Conservation (phyloP, 2,113 vertebrate genomes). For the Syngnathoides biaculeatus region DNA sequence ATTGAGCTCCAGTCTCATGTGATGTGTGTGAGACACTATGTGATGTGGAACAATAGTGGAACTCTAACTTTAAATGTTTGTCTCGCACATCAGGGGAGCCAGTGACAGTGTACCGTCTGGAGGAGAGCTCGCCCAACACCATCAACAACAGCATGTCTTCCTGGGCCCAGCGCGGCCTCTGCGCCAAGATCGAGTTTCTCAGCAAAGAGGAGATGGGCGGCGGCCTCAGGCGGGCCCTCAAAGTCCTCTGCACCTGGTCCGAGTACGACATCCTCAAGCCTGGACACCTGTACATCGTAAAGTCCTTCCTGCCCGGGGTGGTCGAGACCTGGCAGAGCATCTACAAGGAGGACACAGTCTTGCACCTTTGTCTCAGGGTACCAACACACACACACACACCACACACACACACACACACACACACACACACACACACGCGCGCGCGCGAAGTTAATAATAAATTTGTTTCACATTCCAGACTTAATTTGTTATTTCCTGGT, state of each 20-base stretch:
- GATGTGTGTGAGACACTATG: no score
- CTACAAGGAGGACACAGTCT: slow-evolving; percentile 95
- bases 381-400: slow-evolving; percentile 14
- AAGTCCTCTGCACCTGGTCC: slow-evolving; percentile 96
- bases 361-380: slow-evolving; percentile 97
- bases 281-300: slow-evolving; percentile 96
- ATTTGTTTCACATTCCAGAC: no score
- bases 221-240: slow-evolving; percentile 89
- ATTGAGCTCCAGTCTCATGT: no score
- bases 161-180: slow-evolving; percentile 95
- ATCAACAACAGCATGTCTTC: slow-evolving; percentile 99
- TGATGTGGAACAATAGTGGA: background rate
- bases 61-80: background rate
- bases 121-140: slow-evolving; percentile 94
- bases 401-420: no score
- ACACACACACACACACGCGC: no score
- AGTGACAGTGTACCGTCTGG: slow-evolving; percentile 94
- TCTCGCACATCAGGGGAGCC: slow-evolving; percentile 79
- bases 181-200: slow-evolving; percentile 96
- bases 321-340: slow-evolving; percentile 94
- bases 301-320: slow-evolving; percentile 96
- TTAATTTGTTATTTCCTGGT: background rate
- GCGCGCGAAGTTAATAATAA: no score
- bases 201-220: slow-evolving; percentile 99
- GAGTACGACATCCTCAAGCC: slow-evolving; percentile 95